phyloP scores from a whole-genome alignment of 2,113 vertebrate species.

The Melanocharis versteri region DNA sequence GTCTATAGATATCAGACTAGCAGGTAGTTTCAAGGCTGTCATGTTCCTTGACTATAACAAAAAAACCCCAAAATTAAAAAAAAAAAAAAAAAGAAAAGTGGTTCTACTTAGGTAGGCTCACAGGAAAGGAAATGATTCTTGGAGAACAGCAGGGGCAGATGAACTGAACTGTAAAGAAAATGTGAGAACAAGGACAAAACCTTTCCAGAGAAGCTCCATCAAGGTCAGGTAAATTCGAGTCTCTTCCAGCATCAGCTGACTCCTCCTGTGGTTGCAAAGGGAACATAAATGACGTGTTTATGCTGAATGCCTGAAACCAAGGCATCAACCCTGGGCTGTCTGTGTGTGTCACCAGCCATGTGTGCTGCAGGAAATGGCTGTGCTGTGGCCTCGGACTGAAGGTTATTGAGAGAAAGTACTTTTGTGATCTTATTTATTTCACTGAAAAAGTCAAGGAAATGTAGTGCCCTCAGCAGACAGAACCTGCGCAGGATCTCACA shows the following conservation, averaged over 20 bases:
- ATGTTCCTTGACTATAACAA: not conserved
- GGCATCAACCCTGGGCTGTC: not conserved
- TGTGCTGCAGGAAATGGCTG: not conserved
- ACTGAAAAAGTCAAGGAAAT: not conserved
- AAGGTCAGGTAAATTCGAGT: not conserved
- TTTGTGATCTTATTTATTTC: not conserved
- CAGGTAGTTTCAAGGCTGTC: not conserved
- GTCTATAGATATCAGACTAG: not conserved
- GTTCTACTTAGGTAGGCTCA: not conserved
- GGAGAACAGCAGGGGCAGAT: not conserved
- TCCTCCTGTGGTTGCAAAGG: not conserved
- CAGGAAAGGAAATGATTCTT: not conserved
- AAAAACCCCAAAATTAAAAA: not conserved
- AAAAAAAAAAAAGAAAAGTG: not conserved
- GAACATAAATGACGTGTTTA: not conserved
- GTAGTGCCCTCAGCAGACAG: not conserved
- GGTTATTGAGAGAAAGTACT: not conserved
- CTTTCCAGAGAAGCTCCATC: not conserved
- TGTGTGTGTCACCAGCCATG: not conserved
- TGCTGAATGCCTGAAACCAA: slow-evolving; percentile 7
- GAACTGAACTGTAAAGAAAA: not conserved
- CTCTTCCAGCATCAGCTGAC: not conserved
- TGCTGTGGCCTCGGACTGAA: not conserved
- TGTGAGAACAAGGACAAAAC: not conserved
- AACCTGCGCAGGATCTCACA: not conserved